A percentile compares a stretch with the other conserved stretches of the same genome.
phyloP scores from a whole-genome alignment of 2,888 invertebrate genomes.

The Perizoma affinitatum region DNA sequence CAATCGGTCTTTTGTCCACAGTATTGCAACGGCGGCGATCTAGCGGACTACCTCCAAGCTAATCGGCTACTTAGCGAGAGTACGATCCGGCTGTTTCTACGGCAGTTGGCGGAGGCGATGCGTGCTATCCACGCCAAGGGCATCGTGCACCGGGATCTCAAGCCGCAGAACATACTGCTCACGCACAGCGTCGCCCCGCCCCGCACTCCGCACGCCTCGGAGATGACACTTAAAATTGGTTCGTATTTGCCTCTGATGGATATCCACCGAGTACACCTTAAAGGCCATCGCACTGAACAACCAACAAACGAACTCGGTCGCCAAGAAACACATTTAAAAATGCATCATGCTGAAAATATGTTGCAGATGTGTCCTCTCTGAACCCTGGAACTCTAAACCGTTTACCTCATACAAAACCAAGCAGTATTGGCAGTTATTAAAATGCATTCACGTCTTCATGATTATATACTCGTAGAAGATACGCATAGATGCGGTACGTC shows the following conservation, averaged over 20 bases:
- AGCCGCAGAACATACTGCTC: constrained; percentile 99
- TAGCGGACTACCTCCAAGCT: constrained; percentile 97
- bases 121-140: constrained; percentile 98
- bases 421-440: too few relatives aligned
- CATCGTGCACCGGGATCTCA: constrained; percentile 99
- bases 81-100: constrained; percentile 96
- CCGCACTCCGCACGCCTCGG: constrained; percentile 88
- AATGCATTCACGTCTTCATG: too few relatives aligned
- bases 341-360: too few relatives aligned
- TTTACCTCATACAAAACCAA: too few relatives aligned
- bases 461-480: too few relatives aligned
- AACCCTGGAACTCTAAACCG: too few relatives aligned
- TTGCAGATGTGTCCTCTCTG: too few relatives aligned
- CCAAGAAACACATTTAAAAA: not conserved
- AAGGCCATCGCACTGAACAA: too few relatives aligned
- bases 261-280: too few relatives aligned
- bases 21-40: constrained; percentile 99
- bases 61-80: constrained; percentile 98
- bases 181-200: constrained; percentile 89
- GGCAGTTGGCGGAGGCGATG: constrained; percentile 99
- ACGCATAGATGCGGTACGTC: too few relatives aligned
- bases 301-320: not conserved
- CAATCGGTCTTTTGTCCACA: constrained; percentile 51
- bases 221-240: constrained; percentile 98
- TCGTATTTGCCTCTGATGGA: constrained; percentile 39